Evolutionary conservation across 2,797 vertebrate species (phyloP).

Genomic region (Enteromius radiatus): DNA sequence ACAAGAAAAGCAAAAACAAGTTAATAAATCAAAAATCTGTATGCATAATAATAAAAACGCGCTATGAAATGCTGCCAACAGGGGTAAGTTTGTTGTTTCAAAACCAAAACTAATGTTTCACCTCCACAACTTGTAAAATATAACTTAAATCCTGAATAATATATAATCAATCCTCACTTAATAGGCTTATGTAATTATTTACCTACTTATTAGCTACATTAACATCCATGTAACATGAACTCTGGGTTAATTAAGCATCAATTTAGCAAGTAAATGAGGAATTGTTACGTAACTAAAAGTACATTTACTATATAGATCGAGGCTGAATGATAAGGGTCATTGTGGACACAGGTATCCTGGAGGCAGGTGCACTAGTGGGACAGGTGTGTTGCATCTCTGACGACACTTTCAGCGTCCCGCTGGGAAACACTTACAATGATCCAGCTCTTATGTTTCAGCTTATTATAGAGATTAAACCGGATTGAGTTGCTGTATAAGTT

Average conservation of each 20-base stretch:
- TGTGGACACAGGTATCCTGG: background rate
- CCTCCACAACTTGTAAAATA: background rate
- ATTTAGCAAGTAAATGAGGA: background rate
- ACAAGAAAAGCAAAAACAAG: background rate
- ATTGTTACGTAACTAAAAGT: background rate
- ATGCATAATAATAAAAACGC: background rate
- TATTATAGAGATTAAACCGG: slow-evolving; percentile 33
- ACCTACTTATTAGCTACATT: background rate
- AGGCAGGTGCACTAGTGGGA: slow-evolving; percentile 37
- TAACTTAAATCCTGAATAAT: background rate
- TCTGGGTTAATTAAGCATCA: background rate
- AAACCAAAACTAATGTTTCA: no score
- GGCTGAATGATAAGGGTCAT: background rate
- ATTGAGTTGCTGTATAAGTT: slow-evolving; percentile 49
- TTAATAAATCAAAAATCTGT: background rate
- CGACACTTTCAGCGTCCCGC: slow-evolving; percentile 17
- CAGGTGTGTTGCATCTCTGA: slow-evolving; percentile 41
- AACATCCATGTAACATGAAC: background rate
- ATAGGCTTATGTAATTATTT: background rate
- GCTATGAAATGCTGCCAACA: background rate
- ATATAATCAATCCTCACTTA: background rate
- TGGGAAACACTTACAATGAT: slow-evolving; percentile 39
- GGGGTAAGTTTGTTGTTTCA: background rate
- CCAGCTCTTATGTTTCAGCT: slow-evolving; percentile 39
- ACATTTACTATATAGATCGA: background rate